These are phyloP conservation scores for Meleagris gallopavo DNA, from an alignment of 2,113 vertebrate species.

Conservation along the genomic window DNA sequence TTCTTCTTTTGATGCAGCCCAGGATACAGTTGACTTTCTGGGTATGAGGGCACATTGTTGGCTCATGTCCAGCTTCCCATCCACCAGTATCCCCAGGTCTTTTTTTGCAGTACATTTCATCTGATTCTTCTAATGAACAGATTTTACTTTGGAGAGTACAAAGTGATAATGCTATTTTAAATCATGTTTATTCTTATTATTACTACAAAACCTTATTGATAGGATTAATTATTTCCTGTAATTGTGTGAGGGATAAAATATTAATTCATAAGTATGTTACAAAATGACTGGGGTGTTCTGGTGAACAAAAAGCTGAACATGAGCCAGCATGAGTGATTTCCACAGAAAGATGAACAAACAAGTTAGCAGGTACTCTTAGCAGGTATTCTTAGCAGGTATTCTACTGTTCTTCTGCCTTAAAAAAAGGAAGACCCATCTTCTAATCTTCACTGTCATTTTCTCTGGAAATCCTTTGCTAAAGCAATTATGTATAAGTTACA, in stretches of 20 bases:
- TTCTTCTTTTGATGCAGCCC: no score
- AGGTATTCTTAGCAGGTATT: background rate
- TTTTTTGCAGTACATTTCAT: no score
- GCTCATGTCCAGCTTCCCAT: no score
- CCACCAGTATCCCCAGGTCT: no score
- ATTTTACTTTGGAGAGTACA: background rate
- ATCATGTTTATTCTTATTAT: background rate
- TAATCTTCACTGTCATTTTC: background rate
- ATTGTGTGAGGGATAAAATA: conserved; percentile 23
- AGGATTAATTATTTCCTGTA: conserved; percentile 39
- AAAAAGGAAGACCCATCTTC: background rate
- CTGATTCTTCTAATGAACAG: background rate
- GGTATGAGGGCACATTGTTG: no score
- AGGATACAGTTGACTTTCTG: no score
- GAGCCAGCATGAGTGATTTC: background rate
- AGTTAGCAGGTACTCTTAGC: background rate
- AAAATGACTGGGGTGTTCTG: background rate
- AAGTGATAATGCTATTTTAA: conserved; percentile 3
- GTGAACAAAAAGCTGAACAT: background rate
- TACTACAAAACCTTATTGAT: conserved; percentile 6
- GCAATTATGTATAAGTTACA: background rate
- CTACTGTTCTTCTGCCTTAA: background rate
- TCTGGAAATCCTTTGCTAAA: background rate
- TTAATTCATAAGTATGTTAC: background rate
- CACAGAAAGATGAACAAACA: background rate